A percentile compares a stretch with the other conserved stretches of the same genome.
Conservation (phyloP, 2,888 invertebrate genomes). For the Drosophila anomelani region DNA sequence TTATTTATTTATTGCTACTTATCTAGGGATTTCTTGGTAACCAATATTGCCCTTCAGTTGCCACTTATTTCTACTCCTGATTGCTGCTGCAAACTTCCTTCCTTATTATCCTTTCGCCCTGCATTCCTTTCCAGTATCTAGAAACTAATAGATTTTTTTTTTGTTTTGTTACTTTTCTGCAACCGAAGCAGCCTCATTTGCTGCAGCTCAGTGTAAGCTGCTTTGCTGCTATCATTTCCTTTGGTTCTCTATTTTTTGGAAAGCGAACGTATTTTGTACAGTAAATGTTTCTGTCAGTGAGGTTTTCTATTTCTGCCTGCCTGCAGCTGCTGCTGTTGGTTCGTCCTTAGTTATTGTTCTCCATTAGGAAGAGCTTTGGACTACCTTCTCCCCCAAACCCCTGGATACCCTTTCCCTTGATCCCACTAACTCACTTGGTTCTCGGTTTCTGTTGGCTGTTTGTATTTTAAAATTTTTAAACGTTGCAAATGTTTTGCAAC, state of each 20-base stretch:
- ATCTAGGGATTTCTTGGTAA: background rate
- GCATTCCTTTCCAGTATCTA: conserved; percentile 6
- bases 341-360: conserved; percentile 37
- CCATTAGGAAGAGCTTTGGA: conserved; percentile 36
- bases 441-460: conserved; percentile 17
- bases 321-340: conserved; percentile 21
- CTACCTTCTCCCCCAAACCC: background rate
- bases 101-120: conserved; percentile 10
- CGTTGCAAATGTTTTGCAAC: conserved; percentile 62
- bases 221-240: conserved; percentile 23
- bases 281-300: conserved; percentile 39
- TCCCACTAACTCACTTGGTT: background rate
- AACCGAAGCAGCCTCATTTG: conserved; percentile 34
- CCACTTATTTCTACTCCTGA: background rate
- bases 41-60: background rate
- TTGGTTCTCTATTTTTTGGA: background rate
- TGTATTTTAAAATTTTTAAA: conserved; percentile 47
- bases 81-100: conserved; percentile 16
- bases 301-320: conserved; percentile 29
- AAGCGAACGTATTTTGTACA: conserved; percentile 24
- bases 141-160: conserved; percentile 16
- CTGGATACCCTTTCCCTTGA: background rate
- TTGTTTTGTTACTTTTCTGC: background rate
- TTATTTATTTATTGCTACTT: conserved; percentile 7
- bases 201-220: conserved; percentile 33